Evolutionary conservation across 2,797 vertebrate genomes (phyloP), one percentile per base, ranked within the genome.

Genomic region (Myotis planiceps): DNA sequence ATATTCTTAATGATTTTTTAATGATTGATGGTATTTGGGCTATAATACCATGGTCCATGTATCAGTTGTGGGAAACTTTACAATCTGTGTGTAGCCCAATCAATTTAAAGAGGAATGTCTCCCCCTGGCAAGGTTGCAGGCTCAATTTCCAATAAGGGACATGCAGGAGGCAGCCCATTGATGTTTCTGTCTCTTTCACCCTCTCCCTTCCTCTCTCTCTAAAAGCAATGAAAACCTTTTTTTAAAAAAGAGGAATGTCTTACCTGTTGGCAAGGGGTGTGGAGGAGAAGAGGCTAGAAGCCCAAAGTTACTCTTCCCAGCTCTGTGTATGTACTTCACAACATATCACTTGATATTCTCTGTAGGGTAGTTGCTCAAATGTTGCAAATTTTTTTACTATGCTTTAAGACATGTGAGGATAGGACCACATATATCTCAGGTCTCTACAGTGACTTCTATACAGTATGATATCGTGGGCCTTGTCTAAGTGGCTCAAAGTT

Each of bases 1-100:
- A 14, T 32, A 79, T 81, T 95, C 37, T 85, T 82, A 45, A 29
- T 51, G n/a, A 66, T 19, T 12, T 93, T 95, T 96, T 95, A 71
- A 27, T 86, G 47, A 42, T 42, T 21, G 34, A 68, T 47, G 18
- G 29, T 53, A 81, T 60, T 45, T 84, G n/a, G 27, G 18, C 60
- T 76, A 37, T 69, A 32, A 9, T 80, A 49, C 55, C 66, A 68
- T 89, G 19, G 25, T 80, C 45, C 23, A 2, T 18, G 16, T 84
- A 29, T 83, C 25, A 29, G 32, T 51, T 7, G 3, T 60, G 27
- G 51, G 13, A 91, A 80, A 23, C 21, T 78, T 75, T 68, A 6
- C 4, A 63, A 37, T 74, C 21, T 10, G 2, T 80, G 14, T 23
- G 19, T n/a, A 49, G 39, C n/a, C 76, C 75, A 76, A n/a, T 51